A percentile compares a stretch with the other conserved stretches of the same genome.
Conservation (phyloP, 2,888 invertebrate genomes). For the Rosalia funebris region DNA sequence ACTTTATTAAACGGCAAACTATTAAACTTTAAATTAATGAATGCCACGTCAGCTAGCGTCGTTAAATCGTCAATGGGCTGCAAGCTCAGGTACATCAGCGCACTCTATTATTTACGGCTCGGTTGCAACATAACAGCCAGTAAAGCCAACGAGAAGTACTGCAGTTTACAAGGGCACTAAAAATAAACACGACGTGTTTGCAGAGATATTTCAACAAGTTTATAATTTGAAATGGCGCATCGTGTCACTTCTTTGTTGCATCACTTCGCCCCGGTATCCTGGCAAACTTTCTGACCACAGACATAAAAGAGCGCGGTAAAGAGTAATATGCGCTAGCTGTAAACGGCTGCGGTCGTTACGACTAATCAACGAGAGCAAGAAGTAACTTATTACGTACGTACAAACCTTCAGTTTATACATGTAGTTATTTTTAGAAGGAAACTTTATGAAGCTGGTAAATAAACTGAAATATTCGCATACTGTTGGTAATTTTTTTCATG, state of each 20-base stretch:
- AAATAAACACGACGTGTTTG: constrained; percentile 10
- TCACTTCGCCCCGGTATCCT: constrained; percentile 1
- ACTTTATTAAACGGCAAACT: neutral
- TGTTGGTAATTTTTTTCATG: too few species aligned
- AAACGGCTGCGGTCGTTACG: constrained; percentile 6
- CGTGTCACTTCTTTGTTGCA: constrained; percentile 14
- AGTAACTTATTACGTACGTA: neutral
- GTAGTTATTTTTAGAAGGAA: too few species aligned
- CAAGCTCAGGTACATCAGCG: constrained; percentile 10
- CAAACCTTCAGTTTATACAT: too few species aligned
- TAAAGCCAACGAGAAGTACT: neutral
- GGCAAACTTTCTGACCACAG: constrained; percentile 22
- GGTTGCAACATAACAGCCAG: constrained; percentile 2
- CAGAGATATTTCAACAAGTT: constrained; percentile 22
- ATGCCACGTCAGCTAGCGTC: neutral
- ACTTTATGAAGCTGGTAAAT: too few species aligned
- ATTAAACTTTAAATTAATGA: constrained; percentile 13
- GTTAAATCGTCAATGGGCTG: constrained; percentile 10
- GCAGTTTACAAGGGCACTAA: constrained; percentile 1
- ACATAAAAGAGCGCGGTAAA: constrained; percentile 8
- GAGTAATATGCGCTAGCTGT: constrained; percentile 8
- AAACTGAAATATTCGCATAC: too few species aligned
- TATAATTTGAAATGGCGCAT: constrained; percentile 16
- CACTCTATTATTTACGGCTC: constrained; percentile 14
- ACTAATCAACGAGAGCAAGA: constrained; percentile 17